Evolutionary conservation across 1,140 invertebrate species (phyloP), one percentile per base, ranked within the genome.

Genomic region (Drosophila subobscura): DNA sequence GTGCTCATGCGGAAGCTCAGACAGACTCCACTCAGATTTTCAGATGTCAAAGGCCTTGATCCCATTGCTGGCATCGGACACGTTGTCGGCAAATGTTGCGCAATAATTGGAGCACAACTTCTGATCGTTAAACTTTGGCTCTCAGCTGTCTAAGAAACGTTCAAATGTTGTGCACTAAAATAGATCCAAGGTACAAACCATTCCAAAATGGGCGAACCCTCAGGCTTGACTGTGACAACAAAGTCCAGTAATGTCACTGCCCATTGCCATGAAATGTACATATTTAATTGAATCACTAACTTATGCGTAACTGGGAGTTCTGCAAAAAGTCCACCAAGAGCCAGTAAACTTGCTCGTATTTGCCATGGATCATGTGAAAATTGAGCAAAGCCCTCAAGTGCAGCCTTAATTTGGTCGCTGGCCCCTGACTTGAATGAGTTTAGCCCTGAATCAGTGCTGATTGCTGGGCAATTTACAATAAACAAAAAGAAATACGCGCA

Each of bases 391-490:
- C 8, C 8, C 12, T 25, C 20, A 40, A 64, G 16, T 46, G 52
- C 52, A 49, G 5, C n/a, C 37, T 8, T 42, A 55, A 44, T 55
- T 55, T 20, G 22, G 12, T 46, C 16, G 37, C 53, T 14, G 40
- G 47, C 55, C 53, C 58, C 68, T 70, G 58, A 59, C 47, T 73
- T 46, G 27, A 74, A 74, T 83, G 57, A 42, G 25, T 52, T 57
- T 72, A 75, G 52, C 79, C 79, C 61, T 80, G 78, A 80, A 77
- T 47, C 72, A 0, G 10, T 40, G 59, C 54, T 61, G 45, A 55
- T 40, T 63, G 68, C 45, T 52, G 63, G 60, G 51, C 40, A 73
- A 73, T 73, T 72, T 63, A 45, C 45, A 50, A 70, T 57, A 64
- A 52, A 66, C 51, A 55, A 33, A 63, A 14, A 33, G 33, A 7